Evolutionary conservation across 2,888 invertebrate genomes (phyloP), one percentile per base, ranked within the genome.

Genomic region (Platycheirus albimanus): DNA sequence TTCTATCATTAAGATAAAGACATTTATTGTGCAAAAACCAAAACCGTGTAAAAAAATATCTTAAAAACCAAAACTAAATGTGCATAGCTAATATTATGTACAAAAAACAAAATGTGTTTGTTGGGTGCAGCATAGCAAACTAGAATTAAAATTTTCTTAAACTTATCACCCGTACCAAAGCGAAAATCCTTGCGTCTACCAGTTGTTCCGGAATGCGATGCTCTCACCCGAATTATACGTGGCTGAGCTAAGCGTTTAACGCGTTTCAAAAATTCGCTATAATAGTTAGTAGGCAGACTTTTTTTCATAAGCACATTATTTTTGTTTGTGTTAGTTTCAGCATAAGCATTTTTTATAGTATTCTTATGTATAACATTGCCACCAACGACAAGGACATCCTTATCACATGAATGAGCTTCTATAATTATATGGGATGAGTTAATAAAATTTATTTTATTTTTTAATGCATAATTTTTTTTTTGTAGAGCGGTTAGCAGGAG

Each of bases 221-320:
- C 88, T 86, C 93, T 92, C 91, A 93, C 93, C 91, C 93, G 92
- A 91, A 93, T 93, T 90, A 94, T 90, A 86, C 91, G 89, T 83
- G 91, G 91, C 85, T 91, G 91, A 85, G 93, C 93, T 90, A 93
- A 92, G 89, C 91, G 90, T 86, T 90, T 90, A 86, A 88, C 87
- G 86, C 91, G 90, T 83, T 87, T 89, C 86, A 87, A 85, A 83
- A 87, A 86, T 83, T 85, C 85, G 69, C 71, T 72, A 77, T 74
- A 77, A 61, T 61, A 75, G 81, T 78, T 85, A 84, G 77, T 84
- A 86, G 85, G 81, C 67, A 81, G 69, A 56, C 54, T 56, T 47
- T 66, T 33, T 33, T 56, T 66, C 38, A 19, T 70, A 83, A 80
- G 76, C 54, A 74, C 66, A 45, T 17, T 45, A 19, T 45, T 41